Evolutionary conservation across 2,888 invertebrate genomes (phyloP).

Genomic region (Augochlorella aurata): DNA sequence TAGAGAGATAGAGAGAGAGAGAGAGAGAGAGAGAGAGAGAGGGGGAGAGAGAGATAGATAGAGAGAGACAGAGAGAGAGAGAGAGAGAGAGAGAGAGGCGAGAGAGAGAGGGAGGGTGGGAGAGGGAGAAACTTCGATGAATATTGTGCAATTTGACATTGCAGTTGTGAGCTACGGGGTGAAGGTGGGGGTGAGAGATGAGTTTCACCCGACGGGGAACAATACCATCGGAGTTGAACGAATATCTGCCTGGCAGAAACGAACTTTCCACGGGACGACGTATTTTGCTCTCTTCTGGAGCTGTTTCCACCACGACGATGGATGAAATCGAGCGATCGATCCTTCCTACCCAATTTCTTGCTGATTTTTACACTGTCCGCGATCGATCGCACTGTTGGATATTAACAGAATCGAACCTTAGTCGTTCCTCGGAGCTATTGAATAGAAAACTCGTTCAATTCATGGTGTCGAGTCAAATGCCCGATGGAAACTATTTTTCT

Average conservation of each 20-base stretch:
- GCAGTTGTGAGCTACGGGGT: constrained; percentile 1
- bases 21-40: neutral
- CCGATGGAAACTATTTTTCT: neutral
- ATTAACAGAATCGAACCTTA: neutral
- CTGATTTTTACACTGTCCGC: neutral
- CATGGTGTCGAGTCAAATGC: too few relatives aligned
- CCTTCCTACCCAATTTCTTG: neutral
- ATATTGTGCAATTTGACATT: constrained; percentile 24
- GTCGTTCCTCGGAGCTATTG: neutral
- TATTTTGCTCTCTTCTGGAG: constrained; percentile 10
- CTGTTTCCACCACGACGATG: neutral
- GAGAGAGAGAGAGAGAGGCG: neutral
- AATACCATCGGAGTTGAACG: constrained; percentile 23
- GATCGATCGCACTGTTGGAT: neutral
- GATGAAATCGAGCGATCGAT: constrained; percentile 11
- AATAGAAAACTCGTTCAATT: neutral
- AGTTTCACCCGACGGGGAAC: constrained; percentile 23
- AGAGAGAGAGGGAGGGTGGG: neutral
- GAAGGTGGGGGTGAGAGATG: neutral
- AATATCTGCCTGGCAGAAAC: constrained; percentile 16
- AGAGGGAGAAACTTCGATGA: constrained; percentile 15
- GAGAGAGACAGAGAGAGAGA: too few relatives aligned
- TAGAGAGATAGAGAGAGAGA: too few relatives aligned
- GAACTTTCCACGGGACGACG: constrained; percentile 32
- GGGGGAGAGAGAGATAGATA: neutral